Percentiles rank a stretch among this genome's conserved stretches.
Conservation (phyloP, 2,888 invertebrate genomes). For the Drosophila anomelani region DNA sequence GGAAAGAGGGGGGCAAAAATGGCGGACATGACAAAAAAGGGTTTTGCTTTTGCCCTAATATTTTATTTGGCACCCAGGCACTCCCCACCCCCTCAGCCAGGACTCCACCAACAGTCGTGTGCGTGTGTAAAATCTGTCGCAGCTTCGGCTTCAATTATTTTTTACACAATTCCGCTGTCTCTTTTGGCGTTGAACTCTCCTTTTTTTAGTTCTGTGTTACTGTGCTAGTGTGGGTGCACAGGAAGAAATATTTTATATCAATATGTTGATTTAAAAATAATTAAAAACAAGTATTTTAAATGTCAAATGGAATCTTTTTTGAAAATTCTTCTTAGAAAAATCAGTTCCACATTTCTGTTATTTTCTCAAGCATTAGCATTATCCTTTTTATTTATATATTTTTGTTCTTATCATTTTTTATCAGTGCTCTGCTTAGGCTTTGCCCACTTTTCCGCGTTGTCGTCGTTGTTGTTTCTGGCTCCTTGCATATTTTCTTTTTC, state of each 20-base stretch:
- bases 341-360: not conserved
- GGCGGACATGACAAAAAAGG: conserved; percentile 56
- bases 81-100: not conserved
- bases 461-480: conserved; percentile 29
- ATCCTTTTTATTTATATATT: not conserved
- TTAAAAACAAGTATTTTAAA: no score
- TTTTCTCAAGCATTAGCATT: no score
- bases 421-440: conserved; percentile 26
- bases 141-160: conserved; percentile 78
- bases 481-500: conserved; percentile 53
- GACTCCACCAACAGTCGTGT: conserved; percentile 36
- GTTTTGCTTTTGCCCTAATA: conserved; percentile 51
- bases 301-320: not conserved
- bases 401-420: not conserved
- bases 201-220: conserved; percentile 37
- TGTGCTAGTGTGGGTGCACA: conserved; percentile 28
- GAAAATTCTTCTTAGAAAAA: not conserved
- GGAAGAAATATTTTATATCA: not conserved
- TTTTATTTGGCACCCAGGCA: conserved; percentile 36
- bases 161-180: conserved; percentile 75
- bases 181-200: conserved; percentile 55
- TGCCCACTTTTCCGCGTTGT: conserved; percentile 19
- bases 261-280: not conserved
- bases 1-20: not conserved
- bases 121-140: conserved; percentile 72